phyloP scores from a whole-genome alignment of 37 sponge, comb jelly and placozoan species.

The Crambe crambe region DNA sequence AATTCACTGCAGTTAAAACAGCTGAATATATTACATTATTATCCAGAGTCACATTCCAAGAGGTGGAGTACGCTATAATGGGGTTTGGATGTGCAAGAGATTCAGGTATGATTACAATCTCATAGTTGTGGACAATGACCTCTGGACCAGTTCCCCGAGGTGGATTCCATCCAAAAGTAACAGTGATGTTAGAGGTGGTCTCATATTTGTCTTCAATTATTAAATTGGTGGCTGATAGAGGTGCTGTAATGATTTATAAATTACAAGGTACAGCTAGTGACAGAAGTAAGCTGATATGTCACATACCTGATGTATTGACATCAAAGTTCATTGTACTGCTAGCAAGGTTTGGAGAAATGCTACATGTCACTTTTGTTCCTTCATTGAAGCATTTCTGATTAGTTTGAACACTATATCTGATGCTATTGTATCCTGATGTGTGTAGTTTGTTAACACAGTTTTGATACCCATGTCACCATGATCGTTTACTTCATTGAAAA shows the following conservation, averaged over 20 bases:
- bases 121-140: neutral
- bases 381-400: neutral
- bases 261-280: too few species aligned
- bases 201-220: neutral
- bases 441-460: neutral
- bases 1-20: neutral
- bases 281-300: neutral
- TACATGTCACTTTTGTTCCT: neutral
- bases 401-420: neutral
- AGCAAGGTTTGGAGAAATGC: neutral
- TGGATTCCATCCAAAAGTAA: neutral
- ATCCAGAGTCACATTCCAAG: neutral
- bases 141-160: neutral
- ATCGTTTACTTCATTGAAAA: neutral
- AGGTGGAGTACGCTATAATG: neutral
- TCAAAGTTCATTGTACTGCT: too few species aligned
- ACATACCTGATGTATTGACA: neutral
- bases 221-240: neutral
- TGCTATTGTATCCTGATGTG: too few species aligned
- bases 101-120: neutral
- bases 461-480: neutral
- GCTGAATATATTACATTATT: neutral
- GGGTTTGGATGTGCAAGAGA: neutral
- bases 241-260: too few species aligned
- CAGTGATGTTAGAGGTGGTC: neutral